These are phyloP conservation scores for Epistrophe eligans DNA, from an alignment of 2,888 invertebrate genomes.

Conservation along the genomic window DNA sequence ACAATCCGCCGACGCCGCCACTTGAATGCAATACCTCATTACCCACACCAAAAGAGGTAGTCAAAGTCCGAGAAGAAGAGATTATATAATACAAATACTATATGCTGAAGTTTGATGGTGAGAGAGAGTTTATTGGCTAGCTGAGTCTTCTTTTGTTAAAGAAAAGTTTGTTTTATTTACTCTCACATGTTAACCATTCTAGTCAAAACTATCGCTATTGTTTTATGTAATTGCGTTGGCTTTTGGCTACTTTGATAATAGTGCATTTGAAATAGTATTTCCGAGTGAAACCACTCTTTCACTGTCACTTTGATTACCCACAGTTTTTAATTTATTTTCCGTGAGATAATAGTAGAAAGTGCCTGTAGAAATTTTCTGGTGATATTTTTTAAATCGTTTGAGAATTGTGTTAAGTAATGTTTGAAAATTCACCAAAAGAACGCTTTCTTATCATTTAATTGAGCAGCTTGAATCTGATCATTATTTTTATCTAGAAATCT, in stretches of 20 bases:
- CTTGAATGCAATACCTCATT: constrained; percentile 47
- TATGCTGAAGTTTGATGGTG: constrained; percentile 4
- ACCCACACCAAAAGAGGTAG: neutral
- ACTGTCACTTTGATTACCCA: constrained; percentile 67
- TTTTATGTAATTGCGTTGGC: constrained; percentile 21
- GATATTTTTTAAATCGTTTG: no score
- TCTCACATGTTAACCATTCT: constrained; percentile 43
- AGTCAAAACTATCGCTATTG: constrained; percentile 32
- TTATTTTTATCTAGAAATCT: no score
- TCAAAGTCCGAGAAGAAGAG: constrained; percentile 11
- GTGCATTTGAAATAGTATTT: constrained; percentile 43
- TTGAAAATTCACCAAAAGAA: no score
- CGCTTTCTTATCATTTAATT: no score
- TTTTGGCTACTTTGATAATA: constrained; percentile 12
- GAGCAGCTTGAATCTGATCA: no score
- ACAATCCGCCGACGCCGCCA: neutral
- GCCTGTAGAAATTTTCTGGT: no score
- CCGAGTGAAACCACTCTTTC: constrained; percentile 45
- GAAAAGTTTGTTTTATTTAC: constrained; percentile 23
- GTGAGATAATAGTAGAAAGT: constrained; percentile 30
- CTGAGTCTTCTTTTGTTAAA: neutral
- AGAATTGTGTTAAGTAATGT: no score
- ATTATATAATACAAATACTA: constrained; percentile 41
- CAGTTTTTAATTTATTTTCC: constrained; percentile 18
- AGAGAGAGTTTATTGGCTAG: constrained; percentile 45